Base-by-base conservation (phyloP, 2,113 vertebrate species). In the Cromileptes altivelis region DNA sequence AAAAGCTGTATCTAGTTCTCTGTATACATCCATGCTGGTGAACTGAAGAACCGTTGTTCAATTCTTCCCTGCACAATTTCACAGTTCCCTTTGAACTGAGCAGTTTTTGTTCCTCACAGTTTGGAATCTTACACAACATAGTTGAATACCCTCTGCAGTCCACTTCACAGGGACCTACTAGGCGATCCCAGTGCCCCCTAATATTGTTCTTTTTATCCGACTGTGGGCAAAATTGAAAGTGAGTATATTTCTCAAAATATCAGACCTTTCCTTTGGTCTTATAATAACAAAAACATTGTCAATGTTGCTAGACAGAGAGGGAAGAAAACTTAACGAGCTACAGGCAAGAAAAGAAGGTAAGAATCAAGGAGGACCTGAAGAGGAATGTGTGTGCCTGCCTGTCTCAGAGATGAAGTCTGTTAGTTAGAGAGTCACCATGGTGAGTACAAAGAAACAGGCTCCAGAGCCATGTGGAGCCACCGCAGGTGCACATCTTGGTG, bases 401-500 rank as follows among this genome's bases (percentile, higher is more conserved):
- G 57, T 58, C 23, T 72, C 30, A 77, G 78, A 77, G 78, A 78
- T 58, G 57, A 73, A 49, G 57, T 52, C 61, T 80, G 63, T 84
- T 82, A 62, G 88, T 87, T 83, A 82, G 53, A 76, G 69, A 73
- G 67, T 77, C 61, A 53, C 69, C 82, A 76, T 88, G 82, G 78
- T 68, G 86, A 90, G 84, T 76, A 85, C 70, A 88, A 82, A 88
- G 78, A 69, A 84, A 53, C 30, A 12, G 70, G n/a, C 88, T 78
- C 82, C 64, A 76, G 87, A 85, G 68, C 47, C 79, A 78, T 81
- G 83, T 77, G 25, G 82, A 55, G 88, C 25, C 42, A 3, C 85
- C 53, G 6, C 85, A 80, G 80, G 90, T 83, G 78, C 42, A 78
- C 57, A 14, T 71, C 79, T 74, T 49, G 45, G 68, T 78, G 62